These are phyloP conservation scores for Pipistrellus pygmaeus DNA, from an alignment of 2,797 vertebrate species.

Conservation along the genomic window DNA sequence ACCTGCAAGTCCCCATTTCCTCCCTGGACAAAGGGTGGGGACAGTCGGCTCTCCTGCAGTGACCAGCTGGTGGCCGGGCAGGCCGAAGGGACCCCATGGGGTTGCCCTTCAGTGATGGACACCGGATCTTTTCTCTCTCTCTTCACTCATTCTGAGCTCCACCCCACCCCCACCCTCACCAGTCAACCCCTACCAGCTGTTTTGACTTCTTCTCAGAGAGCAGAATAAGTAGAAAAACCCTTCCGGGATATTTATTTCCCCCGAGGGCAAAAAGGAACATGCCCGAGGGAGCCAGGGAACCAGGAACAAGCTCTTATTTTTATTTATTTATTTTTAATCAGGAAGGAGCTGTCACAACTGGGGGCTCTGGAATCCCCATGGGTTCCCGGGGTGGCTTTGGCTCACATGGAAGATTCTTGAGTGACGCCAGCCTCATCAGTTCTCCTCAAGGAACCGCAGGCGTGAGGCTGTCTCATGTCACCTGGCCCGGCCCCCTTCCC, in stretches of 20 bases:
- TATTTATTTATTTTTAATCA: neutral
- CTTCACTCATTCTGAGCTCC: neutral
- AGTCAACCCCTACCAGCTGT: neutral
- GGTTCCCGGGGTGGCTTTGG: neutral
- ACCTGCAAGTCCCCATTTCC: slow-evolving; percentile 62
- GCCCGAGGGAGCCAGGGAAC: neutral
- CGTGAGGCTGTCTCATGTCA: neutral
- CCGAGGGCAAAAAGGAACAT: neutral
- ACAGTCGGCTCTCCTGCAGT: neutral
- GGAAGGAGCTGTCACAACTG: neutral
- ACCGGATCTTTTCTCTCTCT: neutral
- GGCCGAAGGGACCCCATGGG: neutral
- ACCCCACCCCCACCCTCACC: too few relatives aligned
- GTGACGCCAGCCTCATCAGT: neutral
- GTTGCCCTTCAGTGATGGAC: neutral
- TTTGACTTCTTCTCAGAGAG: slow-evolving; percentile 33
- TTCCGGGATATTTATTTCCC: slow-evolving; percentile 30
- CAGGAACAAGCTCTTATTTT: neutral
- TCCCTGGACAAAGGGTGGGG: neutral
- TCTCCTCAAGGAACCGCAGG: neutral
- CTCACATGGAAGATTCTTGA: neutral
- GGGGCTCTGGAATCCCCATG: neutral
- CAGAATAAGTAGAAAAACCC: slow-evolving; percentile 4
- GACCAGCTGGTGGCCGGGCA: slow-evolving; percentile 62
- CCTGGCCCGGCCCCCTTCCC: neutral